Conservation (phyloP, 2,888 invertebrate genomes). For the Notocelia uddmanniana region DNA sequence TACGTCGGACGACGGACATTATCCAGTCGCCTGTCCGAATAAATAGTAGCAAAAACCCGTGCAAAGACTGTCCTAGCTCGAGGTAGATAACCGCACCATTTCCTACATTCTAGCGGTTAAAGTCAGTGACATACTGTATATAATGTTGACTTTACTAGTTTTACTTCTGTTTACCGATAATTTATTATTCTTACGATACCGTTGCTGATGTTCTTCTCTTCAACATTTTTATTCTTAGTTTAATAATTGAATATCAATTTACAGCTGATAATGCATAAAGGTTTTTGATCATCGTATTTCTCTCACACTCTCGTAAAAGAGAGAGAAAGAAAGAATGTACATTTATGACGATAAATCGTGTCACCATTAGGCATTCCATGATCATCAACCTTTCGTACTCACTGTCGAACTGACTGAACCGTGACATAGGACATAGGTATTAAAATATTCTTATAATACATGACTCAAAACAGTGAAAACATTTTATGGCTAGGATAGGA, state of each 20-base stretch:
- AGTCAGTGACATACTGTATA: slow-evolving; percentile 1
- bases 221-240: neutral
- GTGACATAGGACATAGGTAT: neutral
- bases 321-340: neutral
- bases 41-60: slow-evolving; percentile 20
- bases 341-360: neutral
- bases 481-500: neutral
- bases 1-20: slow-evolving; percentile 10
- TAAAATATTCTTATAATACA: neutral
- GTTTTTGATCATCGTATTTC: neutral
- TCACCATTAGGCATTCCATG: neutral
- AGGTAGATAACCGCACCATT: slow-evolving; percentile 6
- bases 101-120: slow-evolving; percentile 11
- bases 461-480: neutral
- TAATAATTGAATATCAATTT: neutral
- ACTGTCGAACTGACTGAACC: neutral
- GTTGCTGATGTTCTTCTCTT: neutral
- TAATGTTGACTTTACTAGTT: neutral
- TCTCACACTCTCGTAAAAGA: neutral
- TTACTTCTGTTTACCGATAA: neutral
- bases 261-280: too few species aligned
- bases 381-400: neutral
- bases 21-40: slow-evolving; percentile 9
- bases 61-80: slow-evolving; percentile 13
- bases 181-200: too few species aligned